Evolutionary conservation across 2,888 invertebrate species (phyloP).

Genomic region (Eulithis prunata): DNA sequence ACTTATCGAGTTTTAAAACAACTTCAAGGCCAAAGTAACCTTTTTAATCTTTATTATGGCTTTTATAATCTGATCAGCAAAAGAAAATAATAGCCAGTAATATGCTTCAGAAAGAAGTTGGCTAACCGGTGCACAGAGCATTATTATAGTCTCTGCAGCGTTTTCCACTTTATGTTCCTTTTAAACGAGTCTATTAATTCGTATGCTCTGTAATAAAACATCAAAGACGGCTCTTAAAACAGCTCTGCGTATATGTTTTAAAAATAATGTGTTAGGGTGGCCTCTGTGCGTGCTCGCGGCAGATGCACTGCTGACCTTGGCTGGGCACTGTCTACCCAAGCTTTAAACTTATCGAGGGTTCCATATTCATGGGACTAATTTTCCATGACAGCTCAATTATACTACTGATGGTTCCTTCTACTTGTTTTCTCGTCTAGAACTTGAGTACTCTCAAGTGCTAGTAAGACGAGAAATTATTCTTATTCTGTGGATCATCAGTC

Average conservation of each 20-base stretch:
- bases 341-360: slow-evolving; percentile 25
- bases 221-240: slow-evolving; percentile 39
- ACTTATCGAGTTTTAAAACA: slow-evolving; percentile 8
- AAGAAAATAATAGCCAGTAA: slow-evolving; percentile 4
- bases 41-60: slow-evolving; percentile 14
- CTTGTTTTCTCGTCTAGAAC: background rate
- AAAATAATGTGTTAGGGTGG: slow-evolving; percentile 54
- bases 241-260: slow-evolving; percentile 46
- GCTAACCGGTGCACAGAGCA: background rate
- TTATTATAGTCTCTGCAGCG: too few relatives aligned
- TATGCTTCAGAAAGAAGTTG: slow-evolving; percentile 1
- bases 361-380: background rate
- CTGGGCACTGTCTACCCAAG: slow-evolving; percentile 41
- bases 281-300: slow-evolving; percentile 49
- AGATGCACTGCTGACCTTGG: slow-evolving; percentile 60
- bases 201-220: slow-evolving; percentile 26
- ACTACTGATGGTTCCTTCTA: background rate
- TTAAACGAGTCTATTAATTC: slow-evolving; percentile 29
- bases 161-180: slow-evolving; percentile 7
- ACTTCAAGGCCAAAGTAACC: background rate
- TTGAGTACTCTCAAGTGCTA: too few relatives aligned
- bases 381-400: background rate
- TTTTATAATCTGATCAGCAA: slow-evolving; percentile 12
- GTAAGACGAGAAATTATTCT: too few relatives aligned
- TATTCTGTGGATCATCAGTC: too few relatives aligned